Base-by-base conservation (phyloP, 1,140 invertebrate species). In the Bombus waltoni region DNA sequence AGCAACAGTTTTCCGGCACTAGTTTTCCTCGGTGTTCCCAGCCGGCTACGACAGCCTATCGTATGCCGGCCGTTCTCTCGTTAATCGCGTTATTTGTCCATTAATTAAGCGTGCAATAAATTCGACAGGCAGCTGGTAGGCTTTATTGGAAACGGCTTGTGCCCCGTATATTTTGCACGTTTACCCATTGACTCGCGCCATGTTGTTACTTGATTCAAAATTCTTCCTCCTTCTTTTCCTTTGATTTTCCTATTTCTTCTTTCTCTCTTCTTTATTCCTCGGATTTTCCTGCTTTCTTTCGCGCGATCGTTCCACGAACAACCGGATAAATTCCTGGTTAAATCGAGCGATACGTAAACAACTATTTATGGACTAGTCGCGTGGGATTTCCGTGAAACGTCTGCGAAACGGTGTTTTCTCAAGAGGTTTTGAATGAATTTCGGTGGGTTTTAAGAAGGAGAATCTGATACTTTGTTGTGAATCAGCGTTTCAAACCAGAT, bases 91-190 rank as follows among this genome's bases (percentile, higher is more conserved):
- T 91, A 90, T 91, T 92, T 91, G 87, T 83, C 73, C 83, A 85
- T 90, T 92, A 91, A 92, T 92, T 92, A 91, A 91, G 86, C 88
- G 85, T 73, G 81, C 90, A 72, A 91, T 92, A 92, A 91, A 91
- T 91, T 90, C 76, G 85, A 32, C 66, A 70, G 38, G 42, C 32
- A 40, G 38, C 38, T 8, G 25, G 65, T n/a, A 35, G 66, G 68
- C 44, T 80, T 80, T 79, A 84, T 80, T 84, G 83, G 76, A 59
- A 80, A 47, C 76, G 62, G 25, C 76, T 22, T 40, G 32, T 47
- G 42, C 11, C 42, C 62, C 79, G 74, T 82, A 86, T 80, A 65
- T 89, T 83, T 79, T 78, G 66, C 62, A 18, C 66, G 40, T 70
- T 81, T 65, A 62, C 71, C 28, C n/a, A 35, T 65, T 59, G 65